Evolutionary conservation across 30 jellyfish, hydroid and myxozoan species (phyloP).

Genomic region (Euphysa ruthae): DNA sequence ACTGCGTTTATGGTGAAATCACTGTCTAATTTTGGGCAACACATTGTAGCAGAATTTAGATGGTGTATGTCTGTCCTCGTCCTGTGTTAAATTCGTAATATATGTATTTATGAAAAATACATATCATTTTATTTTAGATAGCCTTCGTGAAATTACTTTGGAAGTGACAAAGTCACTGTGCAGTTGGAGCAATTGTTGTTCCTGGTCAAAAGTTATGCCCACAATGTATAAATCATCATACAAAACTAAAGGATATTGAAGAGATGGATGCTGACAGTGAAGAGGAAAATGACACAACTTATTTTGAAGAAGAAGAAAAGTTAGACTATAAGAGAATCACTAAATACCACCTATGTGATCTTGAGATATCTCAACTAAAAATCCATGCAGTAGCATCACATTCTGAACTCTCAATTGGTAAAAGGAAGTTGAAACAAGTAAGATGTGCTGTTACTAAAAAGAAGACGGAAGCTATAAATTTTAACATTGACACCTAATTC

Average conservation of each 20-base stretch:
- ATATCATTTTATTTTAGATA: neutral
- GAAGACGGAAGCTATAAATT: conserved; percentile 7
- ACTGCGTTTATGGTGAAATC: too few relatives aligned
- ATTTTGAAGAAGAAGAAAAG: conserved; percentile 3
- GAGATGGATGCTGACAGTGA: conserved; percentile 15
- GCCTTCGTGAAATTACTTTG: neutral
- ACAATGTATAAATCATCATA: too few relatives aligned
- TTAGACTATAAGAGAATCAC: conserved; percentile 7
- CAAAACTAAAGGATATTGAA: neutral
- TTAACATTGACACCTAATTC: conserved; percentile 22
- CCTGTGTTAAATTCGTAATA: too few relatives aligned
- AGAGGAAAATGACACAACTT: conserved; percentile 2
- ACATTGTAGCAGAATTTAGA: too few relatives aligned
- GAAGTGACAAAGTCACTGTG: neutral
- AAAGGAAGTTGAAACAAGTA: conserved; percentile 47
- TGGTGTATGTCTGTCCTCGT: too few relatives aligned
- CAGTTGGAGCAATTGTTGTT: neutral
- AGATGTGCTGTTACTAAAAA: neutral
- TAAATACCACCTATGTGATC: conserved; percentile 11
- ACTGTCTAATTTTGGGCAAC: too few relatives aligned
- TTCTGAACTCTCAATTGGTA: conserved; percentile 34
- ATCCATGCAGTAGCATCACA: conserved; percentile 45
- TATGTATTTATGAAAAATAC: too few relatives aligned
- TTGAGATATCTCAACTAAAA: conserved; percentile 31
- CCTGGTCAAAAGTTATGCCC: conserved; percentile 47